Percentiles rank a stretch among this genome's conserved stretches.
phyloP scores from a whole-genome alignment of 2,113 vertebrate genomes.

The Lepus americanus region DNA sequence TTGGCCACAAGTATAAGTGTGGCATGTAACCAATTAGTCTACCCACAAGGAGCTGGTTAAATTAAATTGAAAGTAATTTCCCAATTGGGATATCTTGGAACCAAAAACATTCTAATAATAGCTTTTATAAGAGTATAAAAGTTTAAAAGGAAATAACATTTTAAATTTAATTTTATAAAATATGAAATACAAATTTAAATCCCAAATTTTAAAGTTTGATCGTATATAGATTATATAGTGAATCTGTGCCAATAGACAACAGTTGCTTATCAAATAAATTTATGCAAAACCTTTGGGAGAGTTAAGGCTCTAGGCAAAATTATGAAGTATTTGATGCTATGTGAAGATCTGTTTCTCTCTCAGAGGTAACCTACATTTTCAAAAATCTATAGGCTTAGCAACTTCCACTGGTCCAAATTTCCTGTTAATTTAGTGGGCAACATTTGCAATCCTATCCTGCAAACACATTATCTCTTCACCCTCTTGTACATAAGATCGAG shows the following conservation, averaged over 20 bases:
- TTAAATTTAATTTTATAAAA: constrained; percentile 31
- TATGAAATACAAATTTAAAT: neutral
- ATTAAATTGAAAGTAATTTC: constrained; percentile 31
- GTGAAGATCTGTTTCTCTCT: neutral
- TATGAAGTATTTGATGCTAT: neutral
- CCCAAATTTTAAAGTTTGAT: neutral
- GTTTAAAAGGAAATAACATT: constrained; percentile 11
- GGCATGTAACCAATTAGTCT: neutral
- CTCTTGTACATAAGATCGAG: neutral
- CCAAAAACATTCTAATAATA: neutral
- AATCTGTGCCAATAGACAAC: neutral
- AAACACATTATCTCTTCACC: neutral
- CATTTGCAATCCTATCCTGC: neutral
- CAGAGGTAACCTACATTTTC: neutral
- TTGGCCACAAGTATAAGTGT: neutral
- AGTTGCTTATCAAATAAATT: neutral
- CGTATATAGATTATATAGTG: neutral
- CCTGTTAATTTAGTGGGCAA: neutral
- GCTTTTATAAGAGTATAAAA: neutral
- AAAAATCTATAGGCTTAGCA: neutral
- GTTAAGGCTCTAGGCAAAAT: neutral
- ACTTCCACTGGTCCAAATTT: neutral
- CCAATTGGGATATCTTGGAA: neutral
- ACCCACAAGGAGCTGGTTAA: neutral
- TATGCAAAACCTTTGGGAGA: neutral